Evolutionary conservation across 1,140 invertebrate species (phyloP), one percentile per base, ranked within the genome.

Genomic region (Calosoma granatense): DNA sequence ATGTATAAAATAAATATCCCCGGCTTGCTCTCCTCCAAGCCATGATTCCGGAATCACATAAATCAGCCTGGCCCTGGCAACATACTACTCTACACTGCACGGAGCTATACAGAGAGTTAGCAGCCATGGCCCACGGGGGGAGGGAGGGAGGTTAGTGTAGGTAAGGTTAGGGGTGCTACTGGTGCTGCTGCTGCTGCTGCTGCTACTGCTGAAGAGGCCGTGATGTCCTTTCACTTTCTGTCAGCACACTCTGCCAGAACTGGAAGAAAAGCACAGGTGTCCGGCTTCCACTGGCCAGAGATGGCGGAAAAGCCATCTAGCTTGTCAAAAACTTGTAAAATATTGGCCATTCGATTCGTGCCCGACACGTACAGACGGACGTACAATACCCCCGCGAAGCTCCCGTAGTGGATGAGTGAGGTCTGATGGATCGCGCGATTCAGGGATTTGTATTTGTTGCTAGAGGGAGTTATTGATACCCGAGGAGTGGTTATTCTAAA

Each of bases 1-100:
- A 73, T 73, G 71, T 73, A 73, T 73, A 73, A 73, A 73, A 73
- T 73, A 73, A 73, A 73, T 73, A 73, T 73, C 71, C 68, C 65
- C 62, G 67, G 20, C 15, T 4, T 68, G 68, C 67, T 60, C 62
- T 61, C 65, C 66, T 65, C 64, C 70, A 67, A 70, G 66, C 71
- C 71, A 72, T 72, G 71, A 73, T 73, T 72, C 70, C 69, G 68
- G 70, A 73, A 69, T 73, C 69, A 65, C 68, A 71, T 73, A 73
- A 73, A 72, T 73, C 71, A 70, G 67, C 6, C 4, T 14, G 14
- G 26, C 6, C 26, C 14, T 4, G 69, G 58, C 61, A 63, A n/a
- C n/a, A n/a, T n/a, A n/a, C n/a, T n/a, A n/a, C n/a, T n/a, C n/a
- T n/a, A n/a, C n/a, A n/a, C 56, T 23, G 64, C 60, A 63, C 61